A percentile compares a stretch with the other conserved stretches of the same genome.
Conservation (phyloP, 2,113 vertebrate genomes). For the Callopanchax toddi region DNA sequence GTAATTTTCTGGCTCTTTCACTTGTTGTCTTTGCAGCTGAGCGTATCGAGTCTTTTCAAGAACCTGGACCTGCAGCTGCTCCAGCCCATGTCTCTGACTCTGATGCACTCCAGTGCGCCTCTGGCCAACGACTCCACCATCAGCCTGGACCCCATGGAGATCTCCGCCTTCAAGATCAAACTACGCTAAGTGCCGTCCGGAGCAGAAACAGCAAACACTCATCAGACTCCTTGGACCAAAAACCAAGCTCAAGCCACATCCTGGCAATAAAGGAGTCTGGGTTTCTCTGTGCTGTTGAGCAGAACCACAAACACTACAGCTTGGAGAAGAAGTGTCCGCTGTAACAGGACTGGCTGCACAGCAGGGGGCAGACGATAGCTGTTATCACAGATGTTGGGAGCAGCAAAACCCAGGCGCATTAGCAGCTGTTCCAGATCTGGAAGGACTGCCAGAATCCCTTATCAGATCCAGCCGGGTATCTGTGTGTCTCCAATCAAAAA, state of each 20-base stretch:
- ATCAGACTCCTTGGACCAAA: slow-evolving; percentile 49
- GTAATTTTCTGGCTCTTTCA: not conserved
- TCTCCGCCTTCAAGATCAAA: slow-evolving; percentile 89
- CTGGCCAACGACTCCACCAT: slow-evolving; percentile 86
- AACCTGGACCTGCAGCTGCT: slow-evolving; percentile 87
- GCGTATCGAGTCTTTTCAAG: slow-evolving; percentile 85
- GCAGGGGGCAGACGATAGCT: slow-evolving; percentile 67
- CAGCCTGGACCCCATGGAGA: slow-evolving; percentile 92
- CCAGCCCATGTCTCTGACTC: slow-evolving; percentile 89
- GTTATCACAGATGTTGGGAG: slow-evolving; percentile 35
- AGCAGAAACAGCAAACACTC: slow-evolving; percentile 23
- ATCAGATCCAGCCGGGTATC: slow-evolving; percentile 14
- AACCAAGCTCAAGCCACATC: slow-evolving; percentile 8
- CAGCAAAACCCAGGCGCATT: slow-evolving; percentile 19
- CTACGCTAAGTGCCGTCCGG: slow-evolving; percentile 79
- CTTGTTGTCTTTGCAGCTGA: slow-evolving; percentile 74
- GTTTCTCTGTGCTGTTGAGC: slow-evolving; percentile 35
- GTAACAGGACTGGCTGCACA: slow-evolving; percentile 61
- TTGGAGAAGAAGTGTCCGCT: slow-evolving; percentile 33
- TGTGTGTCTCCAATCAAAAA: slow-evolving; percentile 34
- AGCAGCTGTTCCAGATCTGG: slow-evolving; percentile 23
- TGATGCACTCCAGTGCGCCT: slow-evolving; percentile 85
- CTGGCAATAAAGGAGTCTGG: slow-evolving; percentile 19
- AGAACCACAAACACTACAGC: slow-evolving; percentile 43
- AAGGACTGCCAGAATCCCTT: slow-evolving; percentile 22